A percentile compares a stretch with the other conserved stretches of the same genome.
phyloP scores from a whole-genome alignment of 2,113 vertebrate species.

The Takifugu flavidus region DNA sequence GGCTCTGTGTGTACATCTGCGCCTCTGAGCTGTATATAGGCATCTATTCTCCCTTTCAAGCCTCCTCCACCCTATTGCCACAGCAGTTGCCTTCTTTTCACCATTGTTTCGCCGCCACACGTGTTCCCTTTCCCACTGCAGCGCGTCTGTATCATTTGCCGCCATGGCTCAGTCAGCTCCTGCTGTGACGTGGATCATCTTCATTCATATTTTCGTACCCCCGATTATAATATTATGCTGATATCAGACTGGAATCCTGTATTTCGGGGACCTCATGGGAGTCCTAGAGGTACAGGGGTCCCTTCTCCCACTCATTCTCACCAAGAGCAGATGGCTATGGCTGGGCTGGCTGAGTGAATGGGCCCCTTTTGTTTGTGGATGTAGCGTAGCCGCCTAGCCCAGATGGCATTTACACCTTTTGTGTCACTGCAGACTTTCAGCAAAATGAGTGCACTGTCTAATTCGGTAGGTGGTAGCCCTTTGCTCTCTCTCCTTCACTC shows the following conservation, averaged over 20 bases:
- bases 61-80: constrained; percentile 33
- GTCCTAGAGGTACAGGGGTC: constrained; percentile 51
- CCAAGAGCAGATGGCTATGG: constrained; percentile 69
- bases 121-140: constrained; percentile 54
- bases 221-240: constrained; percentile 39
- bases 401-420: constrained; percentile 76
- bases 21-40: constrained; percentile 26
- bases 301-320: constrained; percentile 64
- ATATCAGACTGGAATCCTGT: constrained; percentile 15
- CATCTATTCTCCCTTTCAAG: constrained; percentile 18
- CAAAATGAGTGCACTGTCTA: constrained; percentile 59
- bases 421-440: constrained; percentile 63
- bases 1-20: constrained; percentile 34
- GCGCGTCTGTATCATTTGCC: constrained; percentile 3
- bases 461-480: constrained; percentile 62
- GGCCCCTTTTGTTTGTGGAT: constrained; percentile 66
- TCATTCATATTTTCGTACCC: constrained; percentile 51
- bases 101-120: constrained; percentile 41
- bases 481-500: constrained; percentile 43
- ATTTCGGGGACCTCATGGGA: constrained; percentile 25
- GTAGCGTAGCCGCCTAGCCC: constrained; percentile 68
- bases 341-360: constrained; percentile 59
- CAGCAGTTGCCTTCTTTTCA: constrained; percentile 49
- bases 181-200: constrained; percentile 26
- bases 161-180: constrained; percentile 15